phyloP scores from a whole-genome alignment of 2,113 vertebrate species.

The Centropristis striata region DNA sequence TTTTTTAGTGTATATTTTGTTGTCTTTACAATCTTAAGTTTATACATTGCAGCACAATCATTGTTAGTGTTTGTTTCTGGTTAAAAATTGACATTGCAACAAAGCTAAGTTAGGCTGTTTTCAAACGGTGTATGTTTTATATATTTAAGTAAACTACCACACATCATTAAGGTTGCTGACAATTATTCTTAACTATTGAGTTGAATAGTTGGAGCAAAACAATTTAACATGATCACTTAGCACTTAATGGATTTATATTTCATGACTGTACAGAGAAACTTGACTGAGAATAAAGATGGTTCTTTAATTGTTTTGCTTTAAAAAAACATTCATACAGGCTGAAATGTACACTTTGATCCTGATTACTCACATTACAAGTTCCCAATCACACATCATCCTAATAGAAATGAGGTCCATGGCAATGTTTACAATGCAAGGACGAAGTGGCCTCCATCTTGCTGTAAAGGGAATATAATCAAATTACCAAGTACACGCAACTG shows the following conservation, averaged over 20 bases:
- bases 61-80: slow-evolving; percentile 5
- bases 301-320: background rate
- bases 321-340: background rate
- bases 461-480: background rate
- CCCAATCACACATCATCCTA: background rate
- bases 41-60: slow-evolving; percentile 35
- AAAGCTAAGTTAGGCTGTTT: slow-evolving; percentile 22
- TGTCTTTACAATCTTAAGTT: slow-evolving; percentile 10
- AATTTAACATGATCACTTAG: slow-evolving; percentile 12
- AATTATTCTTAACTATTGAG: background rate
- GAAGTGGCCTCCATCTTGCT: background rate
- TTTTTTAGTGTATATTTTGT: slow-evolving; percentile 39
- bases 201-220: background rate
- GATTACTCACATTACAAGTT: background rate
- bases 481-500: no score
- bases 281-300: slow-evolving; percentile 39
- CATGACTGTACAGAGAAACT: slow-evolving; percentile 10
- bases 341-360: background rate
- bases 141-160: slow-evolving; percentile 26
- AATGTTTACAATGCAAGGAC: background rate
- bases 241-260: slow-evolving; percentile 3
- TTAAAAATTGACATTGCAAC: background rate
- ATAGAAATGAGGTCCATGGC: background rate
- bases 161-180: background rate
- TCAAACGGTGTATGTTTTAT: slow-evolving; percentile 7